Percentiles rank a stretch among this genome's conserved stretches.
phyloP scores from a whole-genome alignment of 2,113 vertebrate genomes.

The Ginglymostoma cirratum region DNA sequence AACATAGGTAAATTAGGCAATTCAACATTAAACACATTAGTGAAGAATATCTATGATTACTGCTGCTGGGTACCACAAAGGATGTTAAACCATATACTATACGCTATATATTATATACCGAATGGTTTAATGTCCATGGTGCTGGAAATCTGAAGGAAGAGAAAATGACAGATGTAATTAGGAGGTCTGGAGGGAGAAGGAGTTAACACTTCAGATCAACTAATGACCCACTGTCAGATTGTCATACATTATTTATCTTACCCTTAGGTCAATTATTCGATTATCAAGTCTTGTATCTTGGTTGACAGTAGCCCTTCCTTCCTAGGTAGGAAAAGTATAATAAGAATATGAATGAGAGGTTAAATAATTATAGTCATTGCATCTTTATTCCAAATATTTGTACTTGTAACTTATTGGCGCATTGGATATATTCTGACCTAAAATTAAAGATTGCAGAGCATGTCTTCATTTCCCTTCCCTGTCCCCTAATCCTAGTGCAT shows the following conservation, averaged over 20 bases:
- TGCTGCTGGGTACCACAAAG: background rate
- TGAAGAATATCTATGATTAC: background rate
- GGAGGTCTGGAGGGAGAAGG: background rate
- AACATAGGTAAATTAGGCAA: background rate
- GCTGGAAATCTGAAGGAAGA: background rate
- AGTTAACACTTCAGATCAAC: background rate
- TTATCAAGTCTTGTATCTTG: constrained; percentile 98
- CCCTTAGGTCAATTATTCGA: constrained; percentile 94
- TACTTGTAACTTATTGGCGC: background rate
- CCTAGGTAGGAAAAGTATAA: constrained; percentile 56
- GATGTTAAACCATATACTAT: background rate
- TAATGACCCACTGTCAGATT: background rate
- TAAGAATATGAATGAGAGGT: background rate
- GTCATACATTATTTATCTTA: constrained; percentile 51
- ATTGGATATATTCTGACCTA: background rate
- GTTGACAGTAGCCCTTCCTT: constrained; percentile 96
- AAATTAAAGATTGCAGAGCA: background rate
- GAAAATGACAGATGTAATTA: background rate
- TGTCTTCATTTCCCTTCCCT: background rate
- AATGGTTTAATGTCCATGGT: background rate
- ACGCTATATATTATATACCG: background rate
- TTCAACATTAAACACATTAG: background rate
- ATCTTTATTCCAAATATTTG: background rate
- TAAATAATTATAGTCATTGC: background rate
- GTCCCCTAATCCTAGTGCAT: background rate